Percentiles rank a stretch among this genome's conserved stretches.
Evolutionary conservation across 2,888 invertebrate genomes (phyloP).

Genomic region (Nymphalis polychloros): DNA sequence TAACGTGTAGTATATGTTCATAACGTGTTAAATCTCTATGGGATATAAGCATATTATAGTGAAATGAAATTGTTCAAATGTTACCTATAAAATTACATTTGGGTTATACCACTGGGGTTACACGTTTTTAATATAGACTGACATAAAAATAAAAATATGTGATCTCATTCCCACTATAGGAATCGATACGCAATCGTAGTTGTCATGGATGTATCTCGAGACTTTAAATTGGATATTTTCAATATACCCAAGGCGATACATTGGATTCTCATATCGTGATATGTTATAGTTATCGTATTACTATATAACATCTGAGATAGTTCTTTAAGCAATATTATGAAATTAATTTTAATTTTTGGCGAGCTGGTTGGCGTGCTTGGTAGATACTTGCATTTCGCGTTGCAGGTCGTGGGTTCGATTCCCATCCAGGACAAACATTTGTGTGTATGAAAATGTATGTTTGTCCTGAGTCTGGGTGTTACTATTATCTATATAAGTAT

Average conservation of each 20-base stretch:
- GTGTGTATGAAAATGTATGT: too few relatives aligned
- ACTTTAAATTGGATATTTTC: constrained; percentile 59
- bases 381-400: too few relatives aligned
- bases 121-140: constrained; percentile 20
- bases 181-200: constrained; percentile 60
- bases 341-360: too few relatives aligned
- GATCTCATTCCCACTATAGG: constrained; percentile 14
- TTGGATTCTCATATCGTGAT: constrained; percentile 52
- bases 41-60: not conserved
- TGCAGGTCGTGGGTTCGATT: too few relatives aligned
- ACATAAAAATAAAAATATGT: constrained; percentile 17
- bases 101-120: constrained; percentile 8
- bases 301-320: not conserved
- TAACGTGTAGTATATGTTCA: not conserved
- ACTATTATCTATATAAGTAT: too few relatives aligned
- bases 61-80: constrained; percentile 4
- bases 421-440: too few relatives aligned
- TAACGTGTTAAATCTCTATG: not conserved
- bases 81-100: not conserved
- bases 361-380: too few relatives aligned
- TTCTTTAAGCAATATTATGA: too few relatives aligned
- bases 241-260: constrained; percentile 56
- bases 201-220: constrained; percentile 50
- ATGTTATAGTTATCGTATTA: not conserved
- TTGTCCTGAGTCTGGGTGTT: too few relatives aligned